These are phyloP conservation scores for Mesoligia furuncula DNA, from an alignment of 2,888 invertebrate genomes.

Conservation along the genomic window DNA sequence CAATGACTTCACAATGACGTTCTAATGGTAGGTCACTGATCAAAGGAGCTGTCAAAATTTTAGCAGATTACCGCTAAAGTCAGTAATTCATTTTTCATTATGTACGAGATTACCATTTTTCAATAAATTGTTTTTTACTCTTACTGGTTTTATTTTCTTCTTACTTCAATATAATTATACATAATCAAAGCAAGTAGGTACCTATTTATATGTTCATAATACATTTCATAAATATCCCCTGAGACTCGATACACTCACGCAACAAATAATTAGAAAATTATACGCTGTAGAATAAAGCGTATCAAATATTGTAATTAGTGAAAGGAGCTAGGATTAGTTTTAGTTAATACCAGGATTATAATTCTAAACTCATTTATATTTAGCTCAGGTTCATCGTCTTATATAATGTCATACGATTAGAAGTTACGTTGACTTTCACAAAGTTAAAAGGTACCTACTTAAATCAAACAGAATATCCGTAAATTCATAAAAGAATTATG, in stretches of 20 bases:
- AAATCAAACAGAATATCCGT: slow-evolving; percentile 19
- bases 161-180: background rate
- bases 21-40: too few species aligned
- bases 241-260: background rate
- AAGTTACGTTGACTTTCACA: background rate
- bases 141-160: background rate
- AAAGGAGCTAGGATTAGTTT: slow-evolving; percentile 15
- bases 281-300: background rate
- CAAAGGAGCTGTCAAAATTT: too few species aligned
- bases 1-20: too few species aligned
- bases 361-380: slow-evolving; percentile 3
- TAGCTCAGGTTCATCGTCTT: slow-evolving; percentile 20
- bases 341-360: slow-evolving; percentile 8
- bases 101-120: too few species aligned
- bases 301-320: slow-evolving; percentile 16
- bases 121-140: background rate
- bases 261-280: slow-evolving; percentile 2
- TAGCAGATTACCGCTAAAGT: too few species aligned
- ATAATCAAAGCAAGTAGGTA: background rate
- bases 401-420: slow-evolving; percentile 8
- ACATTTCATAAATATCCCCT: background rate
- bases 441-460: slow-evolving; percentile 4
- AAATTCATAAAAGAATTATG: background rate
- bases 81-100: too few species aligned
- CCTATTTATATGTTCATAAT: background rate